phyloP scores from a whole-genome alignment of 2,113 vertebrate genomes.

The Chaetorhynchus papuensis region DNA sequence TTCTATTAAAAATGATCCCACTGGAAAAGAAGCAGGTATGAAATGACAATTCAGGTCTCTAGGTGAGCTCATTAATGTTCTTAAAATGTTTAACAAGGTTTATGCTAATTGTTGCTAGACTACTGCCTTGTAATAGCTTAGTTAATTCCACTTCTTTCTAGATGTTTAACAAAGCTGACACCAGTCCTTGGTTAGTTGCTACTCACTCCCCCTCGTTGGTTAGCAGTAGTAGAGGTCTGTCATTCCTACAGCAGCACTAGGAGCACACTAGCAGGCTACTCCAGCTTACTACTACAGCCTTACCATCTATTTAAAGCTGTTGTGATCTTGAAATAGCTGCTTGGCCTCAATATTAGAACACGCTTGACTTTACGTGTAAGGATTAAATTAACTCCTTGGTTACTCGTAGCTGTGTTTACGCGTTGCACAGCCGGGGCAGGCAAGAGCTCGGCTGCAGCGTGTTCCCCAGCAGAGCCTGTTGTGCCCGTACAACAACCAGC shows the following conservation, averaged over 20 bases:
- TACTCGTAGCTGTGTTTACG: background rate
- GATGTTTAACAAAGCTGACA: slow-evolving; percentile 43
- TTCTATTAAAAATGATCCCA: slow-evolving; percentile 56
- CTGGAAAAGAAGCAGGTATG: slow-evolving; percentile 59
- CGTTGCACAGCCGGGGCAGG: background rate
- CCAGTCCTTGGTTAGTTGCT: background rate
- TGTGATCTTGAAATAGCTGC: slow-evolving; percentile 9
- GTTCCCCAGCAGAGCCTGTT: background rate
- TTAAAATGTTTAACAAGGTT: slow-evolving; percentile 56
- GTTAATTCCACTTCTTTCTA: slow-evolving; percentile 29
- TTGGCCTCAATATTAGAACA: background rate
- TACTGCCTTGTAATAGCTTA: slow-evolving; percentile 5
- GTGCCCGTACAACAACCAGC: background rate
- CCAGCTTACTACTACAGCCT: background rate
- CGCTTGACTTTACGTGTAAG: background rate
- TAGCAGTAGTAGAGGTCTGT: background rate
- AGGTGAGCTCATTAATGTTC: slow-evolving; percentile 58
- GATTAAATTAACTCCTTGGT: background rate
- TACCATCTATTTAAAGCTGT: slow-evolving; percentile 27
- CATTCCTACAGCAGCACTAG: background rate
- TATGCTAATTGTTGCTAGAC: slow-evolving; percentile 57
- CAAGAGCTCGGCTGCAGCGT: background rate
- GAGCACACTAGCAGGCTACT: background rate
- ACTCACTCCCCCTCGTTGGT: background rate
- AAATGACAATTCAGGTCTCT: slow-evolving; percentile 55